Evolutionary conservation across 2,888 invertebrate genomes (phyloP).

Genomic region (Frankliniella intonsa): DNA sequence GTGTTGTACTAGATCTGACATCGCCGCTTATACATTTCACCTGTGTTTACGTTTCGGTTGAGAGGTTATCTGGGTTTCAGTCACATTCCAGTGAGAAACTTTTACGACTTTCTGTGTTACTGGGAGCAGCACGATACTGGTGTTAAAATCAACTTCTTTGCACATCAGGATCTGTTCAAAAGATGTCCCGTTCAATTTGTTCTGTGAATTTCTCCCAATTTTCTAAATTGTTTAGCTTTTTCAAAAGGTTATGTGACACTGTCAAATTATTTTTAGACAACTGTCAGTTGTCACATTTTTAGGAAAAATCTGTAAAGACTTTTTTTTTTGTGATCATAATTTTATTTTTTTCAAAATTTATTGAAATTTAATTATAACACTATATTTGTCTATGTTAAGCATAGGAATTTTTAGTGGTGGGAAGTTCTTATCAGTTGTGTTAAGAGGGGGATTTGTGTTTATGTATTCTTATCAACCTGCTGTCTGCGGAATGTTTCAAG

Average conservation of each 20-base stretch:
- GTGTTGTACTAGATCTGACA: neutral
- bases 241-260: neutral
- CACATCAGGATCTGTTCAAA: neutral
- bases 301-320: neutral
- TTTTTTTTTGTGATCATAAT: neutral
- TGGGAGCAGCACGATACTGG: no score
- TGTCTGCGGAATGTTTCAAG: no score
- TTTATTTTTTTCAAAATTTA: neutral
- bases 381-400: neutral
- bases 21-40: neutral
- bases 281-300: neutral
- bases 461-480: no score
- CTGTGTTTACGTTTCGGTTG: constrained; percentile 24
- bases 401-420: no score
- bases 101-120: neutral
- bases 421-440: no score
- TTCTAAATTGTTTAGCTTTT: neutral
- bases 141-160: no score
- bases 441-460: no score
- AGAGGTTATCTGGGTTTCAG: constrained; percentile 24
- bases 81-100: constrained; percentile 3
- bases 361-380: neutral
- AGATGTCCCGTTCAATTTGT: neutral
- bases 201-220: neutral
- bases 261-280: neutral